Percentiles rank a stretch among this genome's conserved stretches.
Evolutionary conservation across 2,888 invertebrate species (phyloP).

Genomic region (Adela reaumurella): DNA sequence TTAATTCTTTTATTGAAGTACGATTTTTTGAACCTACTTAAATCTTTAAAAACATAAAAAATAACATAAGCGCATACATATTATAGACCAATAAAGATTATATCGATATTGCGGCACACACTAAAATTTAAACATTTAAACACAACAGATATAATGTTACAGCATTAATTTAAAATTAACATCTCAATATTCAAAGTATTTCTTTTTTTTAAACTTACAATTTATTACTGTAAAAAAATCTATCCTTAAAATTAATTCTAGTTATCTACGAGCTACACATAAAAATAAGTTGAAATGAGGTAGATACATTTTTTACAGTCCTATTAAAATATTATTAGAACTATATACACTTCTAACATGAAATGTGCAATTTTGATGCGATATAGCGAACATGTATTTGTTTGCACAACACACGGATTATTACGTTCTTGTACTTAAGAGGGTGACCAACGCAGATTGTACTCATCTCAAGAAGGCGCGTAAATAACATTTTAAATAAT

Average conservation of each 20-base stretch:
- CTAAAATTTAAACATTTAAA: constrained; percentile 23
- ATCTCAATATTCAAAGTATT: constrained; percentile 4
- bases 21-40: background rate
- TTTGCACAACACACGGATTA: no score
- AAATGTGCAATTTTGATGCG: constrained; percentile 35
- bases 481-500: no score
- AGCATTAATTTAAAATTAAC: background rate
- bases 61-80: constrained; percentile 30
- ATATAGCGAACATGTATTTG: no score
- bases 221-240: background rate
- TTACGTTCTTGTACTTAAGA: no score
- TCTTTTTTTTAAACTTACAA: constrained; percentile 10
- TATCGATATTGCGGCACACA: constrained; percentile 37
- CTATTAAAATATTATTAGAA: constrained; percentile 53
- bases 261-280: constrained; percentile 25
- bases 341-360: constrained; percentile 46
- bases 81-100: constrained; percentile 37
- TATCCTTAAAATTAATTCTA: background rate
- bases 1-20: background rate
- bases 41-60: background rate
- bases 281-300: constrained; percentile 51
- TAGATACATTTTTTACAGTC: constrained; percentile 54
- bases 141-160: constrained; percentile 6
- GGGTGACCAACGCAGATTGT: no score
- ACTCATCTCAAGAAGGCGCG: no score